Evolutionary conservation across 2,797 vertebrate genomes (phyloP).

Genomic region (Apogon talboti): DNA sequence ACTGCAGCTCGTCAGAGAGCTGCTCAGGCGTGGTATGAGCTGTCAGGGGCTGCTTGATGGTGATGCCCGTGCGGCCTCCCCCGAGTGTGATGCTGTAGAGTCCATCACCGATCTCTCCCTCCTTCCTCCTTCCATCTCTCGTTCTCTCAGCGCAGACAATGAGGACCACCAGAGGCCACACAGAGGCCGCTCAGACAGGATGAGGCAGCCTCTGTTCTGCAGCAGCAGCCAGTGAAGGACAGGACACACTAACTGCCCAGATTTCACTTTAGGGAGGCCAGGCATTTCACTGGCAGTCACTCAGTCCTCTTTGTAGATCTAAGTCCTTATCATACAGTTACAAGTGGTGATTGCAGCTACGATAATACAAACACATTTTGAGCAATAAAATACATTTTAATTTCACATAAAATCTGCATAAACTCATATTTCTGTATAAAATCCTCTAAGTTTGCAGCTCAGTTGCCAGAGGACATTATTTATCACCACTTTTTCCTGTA

Average conservation of each 20-base stretch:
- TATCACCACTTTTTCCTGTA: not conserved
- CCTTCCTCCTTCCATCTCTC: constrained; percentile 15
- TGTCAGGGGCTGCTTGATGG: constrained; percentile 86
- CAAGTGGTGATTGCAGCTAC: not conserved
- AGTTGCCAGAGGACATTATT: not conserved
- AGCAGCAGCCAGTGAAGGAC: constrained; percentile 69
- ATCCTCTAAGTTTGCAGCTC: not conserved
- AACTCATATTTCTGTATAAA: not conserved
- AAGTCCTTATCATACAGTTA: constrained; percentile 15
- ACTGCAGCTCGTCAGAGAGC: constrained; percentile 78
- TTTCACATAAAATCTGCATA: not conserved
- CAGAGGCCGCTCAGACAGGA: constrained; percentile 73
- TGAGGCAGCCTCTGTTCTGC: constrained; percentile 69
- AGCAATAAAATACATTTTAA: not conserved
- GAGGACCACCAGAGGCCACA: constrained; percentile 66
- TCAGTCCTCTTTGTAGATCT: constrained; percentile 9
- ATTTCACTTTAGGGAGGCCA: constrained; percentile 47
- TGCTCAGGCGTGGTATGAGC: constrained; percentile 88
- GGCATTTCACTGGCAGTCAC: constrained; percentile 25
- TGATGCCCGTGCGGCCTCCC: constrained; percentile 75
- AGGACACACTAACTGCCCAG: constrained; percentile 63
- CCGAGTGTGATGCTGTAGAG: constrained; percentile 72
- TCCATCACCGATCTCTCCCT: constrained; percentile 73
- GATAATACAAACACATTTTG: not conserved
- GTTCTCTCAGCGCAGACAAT: constrained; percentile 51